Evolutionary conservation across 2,797 vertebrate genomes (phyloP).

Genomic region (Takifugu ocellatus): DNA sequence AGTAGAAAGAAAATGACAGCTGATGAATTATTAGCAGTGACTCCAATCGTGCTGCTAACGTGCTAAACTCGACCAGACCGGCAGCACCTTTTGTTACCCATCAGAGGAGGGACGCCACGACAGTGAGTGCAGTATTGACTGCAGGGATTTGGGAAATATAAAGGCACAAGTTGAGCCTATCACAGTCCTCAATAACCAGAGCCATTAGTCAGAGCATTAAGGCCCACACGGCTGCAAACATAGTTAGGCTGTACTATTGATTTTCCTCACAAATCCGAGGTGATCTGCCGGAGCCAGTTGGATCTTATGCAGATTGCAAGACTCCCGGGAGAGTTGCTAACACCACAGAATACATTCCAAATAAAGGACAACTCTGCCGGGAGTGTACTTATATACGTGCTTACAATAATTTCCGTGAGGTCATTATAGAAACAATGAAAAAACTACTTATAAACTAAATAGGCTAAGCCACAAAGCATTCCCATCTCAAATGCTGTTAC

Average conservation of each 20-base stretch:
- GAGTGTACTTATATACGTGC: slow-evolving; percentile 13
- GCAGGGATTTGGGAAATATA: slow-evolving; percentile 34
- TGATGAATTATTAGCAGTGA: slow-evolving; percentile 13
- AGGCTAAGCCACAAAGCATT: no score
- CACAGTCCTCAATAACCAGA: slow-evolving; percentile 41
- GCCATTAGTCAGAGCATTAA: slow-evolving; percentile 54
- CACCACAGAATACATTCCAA: slow-evolving; percentile 44
- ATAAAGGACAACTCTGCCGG: slow-evolving; percentile 46
- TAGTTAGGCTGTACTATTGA: slow-evolving; percentile 59
- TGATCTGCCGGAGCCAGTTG: slow-evolving; percentile 60
- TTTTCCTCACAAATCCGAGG: slow-evolving; percentile 63
- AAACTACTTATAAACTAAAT: neutral
- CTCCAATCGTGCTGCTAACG: neutral
- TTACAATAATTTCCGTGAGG: no score
- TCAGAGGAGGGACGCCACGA: slow-evolving; percentile 25
- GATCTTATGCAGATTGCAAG: slow-evolving; percentile 60
- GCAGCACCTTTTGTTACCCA: slow-evolving; percentile 28
- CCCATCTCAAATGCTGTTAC: no score
- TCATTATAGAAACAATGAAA: neutral
- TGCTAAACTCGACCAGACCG: slow-evolving; percentile 26
- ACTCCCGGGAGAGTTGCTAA: slow-evolving; percentile 47
- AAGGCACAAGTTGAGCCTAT: slow-evolving; percentile 55
- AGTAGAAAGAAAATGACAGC: slow-evolving; percentile 14
- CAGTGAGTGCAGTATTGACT: slow-evolving; percentile 33
- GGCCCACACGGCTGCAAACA: slow-evolving; percentile 46